phyloP scores from a whole-genome alignment of 2,797 vertebrate genomes.

The Graptemys geographica region DNA sequence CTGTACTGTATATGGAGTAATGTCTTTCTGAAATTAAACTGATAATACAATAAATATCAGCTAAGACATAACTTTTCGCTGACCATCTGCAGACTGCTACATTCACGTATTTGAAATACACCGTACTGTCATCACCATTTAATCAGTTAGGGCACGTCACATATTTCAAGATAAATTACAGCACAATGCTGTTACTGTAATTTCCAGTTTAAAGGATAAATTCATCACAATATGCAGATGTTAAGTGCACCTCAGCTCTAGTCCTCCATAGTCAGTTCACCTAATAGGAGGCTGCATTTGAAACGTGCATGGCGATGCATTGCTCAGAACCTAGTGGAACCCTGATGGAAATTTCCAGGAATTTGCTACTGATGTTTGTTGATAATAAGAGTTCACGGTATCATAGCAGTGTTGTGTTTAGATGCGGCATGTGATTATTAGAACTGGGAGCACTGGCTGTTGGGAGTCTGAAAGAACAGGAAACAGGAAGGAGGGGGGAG shows the following conservation, averaged over 20 bases:
- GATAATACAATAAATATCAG: neutral
- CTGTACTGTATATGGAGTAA: neutral
- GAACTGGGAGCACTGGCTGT: too few relatives aligned
- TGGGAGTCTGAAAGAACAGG: too few relatives aligned
- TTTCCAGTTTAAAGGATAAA: slow-evolving; percentile 12
- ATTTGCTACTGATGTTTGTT: neutral
- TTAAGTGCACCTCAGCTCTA: neutral
- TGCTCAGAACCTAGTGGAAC: neutral
- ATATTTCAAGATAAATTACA: slow-evolving; percentile 27
- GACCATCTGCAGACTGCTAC: slow-evolving; percentile 4
- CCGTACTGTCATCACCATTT: neutral
- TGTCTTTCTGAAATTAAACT: neutral
- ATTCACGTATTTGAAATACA: neutral
- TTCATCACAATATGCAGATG: slow-evolving; percentile 22
- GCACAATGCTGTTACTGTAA: slow-evolving; percentile 20
- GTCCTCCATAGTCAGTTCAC: neutral
- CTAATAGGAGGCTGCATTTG: neutral
- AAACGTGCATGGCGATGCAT: neutral
- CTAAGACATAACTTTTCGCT: slow-evolving; percentile 1
- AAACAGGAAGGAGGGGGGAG: too few relatives aligned
- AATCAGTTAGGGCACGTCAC: slow-evolving; percentile 11
- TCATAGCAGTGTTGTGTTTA: neutral
- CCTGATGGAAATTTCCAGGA: neutral
- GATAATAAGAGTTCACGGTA: neutral
- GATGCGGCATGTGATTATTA: too few relatives aligned